Base-by-base conservation (phyloP, 1,140 invertebrate species). In the Gonioctena quinquepunctata region DNA sequence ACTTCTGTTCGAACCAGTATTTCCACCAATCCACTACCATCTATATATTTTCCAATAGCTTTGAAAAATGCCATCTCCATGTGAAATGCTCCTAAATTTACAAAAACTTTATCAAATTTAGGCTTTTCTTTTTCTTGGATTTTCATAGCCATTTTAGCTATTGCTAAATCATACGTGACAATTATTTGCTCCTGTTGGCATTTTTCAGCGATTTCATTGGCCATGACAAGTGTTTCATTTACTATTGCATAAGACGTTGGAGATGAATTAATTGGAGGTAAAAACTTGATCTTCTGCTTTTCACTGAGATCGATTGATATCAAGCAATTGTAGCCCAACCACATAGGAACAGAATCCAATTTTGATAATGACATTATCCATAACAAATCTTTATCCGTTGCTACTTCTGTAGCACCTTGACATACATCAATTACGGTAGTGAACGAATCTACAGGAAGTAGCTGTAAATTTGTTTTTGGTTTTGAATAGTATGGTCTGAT, bases 251-350 rank as follows among this genome's bases (percentile, higher is more conserved):
- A 26, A 13, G 48, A 60, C 22, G 74, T 75, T 22, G 74, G 73
- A 4, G 76, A 77, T 19, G 6, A n/a, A 61, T 79, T 74, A 21
- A 79, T 78, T 16, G 74, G 56, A 27, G 70, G 54, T 23, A 77
- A 68, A 56, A 74, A 77, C 42, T 71, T 18, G 60, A 82, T 52
- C 57, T 49, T 79, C 68, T 81, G 80, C 6, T 22, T 74, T 72
- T 75, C 66, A 69, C 70, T 74, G 22, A 76, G 25, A 54, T 79
- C 77, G 28, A 50, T 64, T 7, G 25, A 70, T 11, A 73, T 77
- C 67, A 54, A 75, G 52, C 71, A 76, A 70, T 82, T 81, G 56
- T 70, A 82, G 65, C 77, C 80, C 56, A 79, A 69, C 78, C 76
- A 83, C 78, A 81, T 79, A n/a, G 76, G 73, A 73, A 74, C 61